Evolutionary conservation across 2,888 invertebrate species (phyloP), one percentile per base, ranked within the genome.

Genomic region (Poecilus cupreus): DNA sequence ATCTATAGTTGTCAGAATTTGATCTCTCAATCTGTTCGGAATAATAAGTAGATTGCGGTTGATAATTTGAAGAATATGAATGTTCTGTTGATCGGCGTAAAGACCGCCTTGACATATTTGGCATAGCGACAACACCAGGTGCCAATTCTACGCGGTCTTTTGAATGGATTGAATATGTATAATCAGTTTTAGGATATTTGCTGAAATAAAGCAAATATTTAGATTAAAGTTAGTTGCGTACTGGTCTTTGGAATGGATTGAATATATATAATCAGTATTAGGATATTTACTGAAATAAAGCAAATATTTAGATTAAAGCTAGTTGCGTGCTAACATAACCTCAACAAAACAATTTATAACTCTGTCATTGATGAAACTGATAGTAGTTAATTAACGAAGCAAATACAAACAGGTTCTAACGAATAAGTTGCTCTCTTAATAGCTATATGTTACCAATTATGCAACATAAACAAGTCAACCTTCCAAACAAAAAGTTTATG

Each of bases 201-300:
- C 97, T 97, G 91, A 20, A 54, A 22, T 11, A 54, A 20, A 22
- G 22, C 8, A 54, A 54, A 20, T 10, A 37, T 37, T 6, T 32
- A 13, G 6, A 18, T 51, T 8, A 13, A 51, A 51, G 43, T 32
- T 46, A 11, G 46, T 46, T 46, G n/a, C 46, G 13, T 32, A 8
- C 3, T 16, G 93, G 90, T 95, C 95, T 84, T 93, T 93, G n/a
- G 96, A 96, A 84, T 94, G 90, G 83, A 92, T 93, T 1, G 96
- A 96, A 89, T 97, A 97, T 6, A 96, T 96, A 90, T 96, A 97
- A 89, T 97, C 97, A 82, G 97, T 97, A 90, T 97, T 97, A 3
- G 96, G 96, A 88, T 94, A 96, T 89, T 94, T 94, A 88, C 97
- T 97, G 91, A 20, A 54, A 22, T 11, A 54, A 20, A 22, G 22